Percentiles rank a stretch among this genome's conserved stretches.
These are phyloP conservation scores for Urophycis tenuis DNA, from an alignment of 2,797 vertebrate genomes.

Conservation along the genomic window DNA sequence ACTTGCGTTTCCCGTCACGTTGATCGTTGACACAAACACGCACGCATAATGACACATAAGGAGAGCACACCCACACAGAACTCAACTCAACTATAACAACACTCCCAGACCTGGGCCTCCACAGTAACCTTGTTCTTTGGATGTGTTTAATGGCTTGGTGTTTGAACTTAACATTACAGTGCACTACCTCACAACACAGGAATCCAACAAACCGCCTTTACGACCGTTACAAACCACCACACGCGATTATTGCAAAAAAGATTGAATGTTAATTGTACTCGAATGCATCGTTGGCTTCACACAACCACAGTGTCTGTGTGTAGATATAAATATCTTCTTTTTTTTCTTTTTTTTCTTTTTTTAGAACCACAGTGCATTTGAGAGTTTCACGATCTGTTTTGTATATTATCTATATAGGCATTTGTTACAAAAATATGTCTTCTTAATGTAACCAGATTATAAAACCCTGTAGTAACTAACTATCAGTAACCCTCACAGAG, in stretches of 20 bases:
- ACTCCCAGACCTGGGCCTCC: not conserved
- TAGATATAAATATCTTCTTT: too few species aligned
- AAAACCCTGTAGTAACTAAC: not conserved
- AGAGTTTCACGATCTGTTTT: not conserved
- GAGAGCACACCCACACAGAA: not conserved
- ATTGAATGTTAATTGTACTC: not conserved
- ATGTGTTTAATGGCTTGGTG: not conserved
- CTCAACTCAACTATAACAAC: not conserved
- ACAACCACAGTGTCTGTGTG: too few species aligned
- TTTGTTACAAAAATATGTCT: conserved; percentile 2
- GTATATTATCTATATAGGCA: not conserved
- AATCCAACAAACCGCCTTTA: not conserved
- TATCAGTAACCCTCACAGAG: not conserved
- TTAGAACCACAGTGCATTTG: not conserved
- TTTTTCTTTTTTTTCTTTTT: not conserved
- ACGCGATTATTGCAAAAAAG: conserved; percentile 1
- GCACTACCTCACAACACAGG: not conserved
- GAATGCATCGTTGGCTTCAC: not conserved
- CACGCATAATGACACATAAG: not conserved
- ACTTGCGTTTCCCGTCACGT: not conserved
- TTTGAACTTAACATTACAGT: not conserved
- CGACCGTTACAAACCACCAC: not conserved
- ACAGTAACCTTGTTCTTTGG: not conserved
- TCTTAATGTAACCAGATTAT: not conserved
- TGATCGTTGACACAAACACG: not conserved